Evolutionary conservation across 2,888 invertebrate species (phyloP).

Genomic region (Spilosoma lubricipeda): DNA sequence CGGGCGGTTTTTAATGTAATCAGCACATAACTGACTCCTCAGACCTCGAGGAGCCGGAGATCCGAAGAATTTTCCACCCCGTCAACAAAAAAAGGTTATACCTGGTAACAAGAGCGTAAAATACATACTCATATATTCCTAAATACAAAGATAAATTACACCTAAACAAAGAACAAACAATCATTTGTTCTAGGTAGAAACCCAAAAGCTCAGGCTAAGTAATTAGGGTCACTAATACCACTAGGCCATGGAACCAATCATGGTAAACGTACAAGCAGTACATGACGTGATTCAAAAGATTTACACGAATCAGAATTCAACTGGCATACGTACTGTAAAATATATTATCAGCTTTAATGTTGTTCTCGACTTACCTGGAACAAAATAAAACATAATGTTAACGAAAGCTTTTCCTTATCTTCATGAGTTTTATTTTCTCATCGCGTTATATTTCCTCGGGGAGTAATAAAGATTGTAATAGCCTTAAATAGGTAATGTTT

Average conservation of each 20-base stretch:
- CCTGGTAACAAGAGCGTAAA: no score
- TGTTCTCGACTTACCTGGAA: slow-evolving; percentile 59
- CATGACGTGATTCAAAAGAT: not conserved
- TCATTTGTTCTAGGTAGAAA: no score
- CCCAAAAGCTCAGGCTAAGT: no score
- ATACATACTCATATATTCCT: not conserved
- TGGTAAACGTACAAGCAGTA: not conserved
- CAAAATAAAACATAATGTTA: slow-evolving; percentile 53
- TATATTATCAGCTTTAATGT: slow-evolving; percentile 1
- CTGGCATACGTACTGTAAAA: not conserved
- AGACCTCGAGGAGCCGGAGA: no score
- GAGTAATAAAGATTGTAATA: slow-evolving; percentile 22
- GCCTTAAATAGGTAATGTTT: slow-evolving; percentile 11
- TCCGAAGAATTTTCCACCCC: no score
- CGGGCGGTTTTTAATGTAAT: no score
- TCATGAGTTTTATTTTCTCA: slow-evolving; percentile 21
- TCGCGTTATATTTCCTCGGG: slow-evolving; percentile 22
- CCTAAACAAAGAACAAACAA: no score
- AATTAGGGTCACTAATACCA: no score
- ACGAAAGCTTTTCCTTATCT: slow-evolving; percentile 36
- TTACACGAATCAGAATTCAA: not conserved
- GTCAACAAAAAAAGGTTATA: no score
- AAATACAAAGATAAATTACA: no score
- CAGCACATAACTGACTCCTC: no score
- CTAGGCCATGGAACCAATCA: not conserved